Base-by-base conservation (phyloP, 2,888 invertebrate species). In the Gasteruption jaculator region DNA sequence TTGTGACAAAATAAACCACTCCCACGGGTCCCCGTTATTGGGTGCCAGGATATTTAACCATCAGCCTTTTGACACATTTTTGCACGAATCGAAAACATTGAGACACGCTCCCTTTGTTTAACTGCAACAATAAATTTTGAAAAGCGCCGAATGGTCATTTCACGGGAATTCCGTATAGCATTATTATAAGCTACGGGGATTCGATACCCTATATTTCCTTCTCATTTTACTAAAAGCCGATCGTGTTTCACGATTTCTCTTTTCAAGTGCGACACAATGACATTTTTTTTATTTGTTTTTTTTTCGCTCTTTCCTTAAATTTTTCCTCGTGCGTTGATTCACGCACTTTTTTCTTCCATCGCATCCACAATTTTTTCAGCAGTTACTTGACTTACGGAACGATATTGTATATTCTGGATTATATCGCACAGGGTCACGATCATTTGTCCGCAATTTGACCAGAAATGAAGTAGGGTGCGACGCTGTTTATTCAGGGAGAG, bases 171-270 rank as follows among this genome's bases (percentile, higher is more conserved):
- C 38, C 35, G 35, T n/a, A n/a, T n/a, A n/a, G n/a, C 31, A 50
- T 56, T 53, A 52, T 57, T 44, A 18, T 36, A 10, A 30, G 44
- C 45, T 36, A 42, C 40, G 41, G 35, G 48, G 34, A 35, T 50
- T 44, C 53, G 56, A 62, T 61, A 61, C 57, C 58, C 57, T 60
- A 59, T 60, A 65, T 65, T 67, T 65, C 60, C 54, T 60, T 64
- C 62, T 67, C 64, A 60, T 67, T 67, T 66, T 64, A 66, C 66
- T 66, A 66, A 66, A 66, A 66, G 65, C 63, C 54, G 65, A 65
- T 67, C 66, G 58, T 65, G 63, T 67, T 67, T 67, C 66, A 65
- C 51, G 51, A 60, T 61, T 61, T 36, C 39, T 38, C 38, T n/a
- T n/a, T n/a, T 14, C 6, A 8, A 8, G 5, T 5, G 16, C 32